These are phyloP conservation scores for Meleagris gallopavo DNA, from an alignment of 2,113 vertebrate genomes.

Conservation along the genomic window DNA sequence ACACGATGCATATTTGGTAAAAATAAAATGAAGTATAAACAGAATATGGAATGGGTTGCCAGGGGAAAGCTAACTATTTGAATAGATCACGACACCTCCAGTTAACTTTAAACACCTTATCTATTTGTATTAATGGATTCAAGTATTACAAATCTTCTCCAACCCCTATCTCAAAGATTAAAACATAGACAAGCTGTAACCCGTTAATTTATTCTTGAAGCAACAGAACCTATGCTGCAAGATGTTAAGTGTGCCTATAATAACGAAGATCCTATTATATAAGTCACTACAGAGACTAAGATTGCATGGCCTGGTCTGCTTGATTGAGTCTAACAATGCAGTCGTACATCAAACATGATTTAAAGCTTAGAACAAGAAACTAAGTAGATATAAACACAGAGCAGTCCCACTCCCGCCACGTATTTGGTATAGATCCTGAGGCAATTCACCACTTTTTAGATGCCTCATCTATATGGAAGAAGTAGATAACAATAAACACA, in stretches of 20 bases:
- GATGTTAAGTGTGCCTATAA: not conserved
- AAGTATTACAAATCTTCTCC: not conserved
- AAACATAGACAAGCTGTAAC: not conserved
- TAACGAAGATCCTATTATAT: not conserved
- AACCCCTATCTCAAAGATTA: not conserved
- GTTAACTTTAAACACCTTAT: not conserved
- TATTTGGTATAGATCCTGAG: not conserved
- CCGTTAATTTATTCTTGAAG: slow-evolving; percentile 8
- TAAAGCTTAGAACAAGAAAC: not conserved
- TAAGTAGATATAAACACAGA: not conserved
- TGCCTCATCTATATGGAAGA: not conserved
- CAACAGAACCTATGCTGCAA: not conserved
- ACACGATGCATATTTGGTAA: not conserved
- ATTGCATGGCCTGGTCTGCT: not conserved
- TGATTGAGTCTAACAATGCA: not conserved
- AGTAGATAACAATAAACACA: not conserved
- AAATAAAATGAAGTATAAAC: slow-evolving; percentile 35
- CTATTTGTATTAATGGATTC: not conserved
- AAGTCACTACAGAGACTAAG: not conserved
- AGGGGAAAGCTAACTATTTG: not conserved
- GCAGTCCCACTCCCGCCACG: not conserved
- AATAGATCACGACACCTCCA: not conserved
- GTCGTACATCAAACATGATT: not conserved
- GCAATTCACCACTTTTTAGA: not conserved
- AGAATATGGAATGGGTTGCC: slow-evolving; percentile 35